Base-by-base conservation (phyloP, 1,140 invertebrate species). In the Drosophila biarmipes region DNA sequence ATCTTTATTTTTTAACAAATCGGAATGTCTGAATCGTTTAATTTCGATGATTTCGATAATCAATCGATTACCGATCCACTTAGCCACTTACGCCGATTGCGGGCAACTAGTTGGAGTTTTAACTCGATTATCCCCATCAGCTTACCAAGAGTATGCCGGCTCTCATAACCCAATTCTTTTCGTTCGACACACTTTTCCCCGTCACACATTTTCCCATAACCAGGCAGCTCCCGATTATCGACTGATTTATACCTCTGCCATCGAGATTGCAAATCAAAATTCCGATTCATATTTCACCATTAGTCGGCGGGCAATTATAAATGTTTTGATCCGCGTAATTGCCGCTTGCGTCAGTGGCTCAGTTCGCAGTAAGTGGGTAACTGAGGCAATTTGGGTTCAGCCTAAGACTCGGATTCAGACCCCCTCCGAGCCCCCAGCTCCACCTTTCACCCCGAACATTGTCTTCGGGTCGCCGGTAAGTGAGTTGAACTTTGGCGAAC, bases 401-500 rank as follows among this genome's bases (percentile, higher is more conserved):
- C 17, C 8, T 43, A 4, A 15, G 40, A 15, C 6, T 43, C 17
- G 15, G n/a, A 15, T 19, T 17, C 64, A 52, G 15, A 46, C 64
- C 17, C 10, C 49, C 17, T 14, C 49, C 66, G 17, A 21, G 17
- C 37, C 12, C 29, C 31, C 11, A 5, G 2, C 29, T 31, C 51
- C 53, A 15, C 49, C 49, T 10, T 14, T 46, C 29, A 11, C 40
- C 40, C 40, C 15, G 14, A 7, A 19, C 10, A 43, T 27, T 42
- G 10, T 46, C 27, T 29, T 14, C 14, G 37, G 58, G 35, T 78
- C 56, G 59, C n/a, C 51, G 71, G 64, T 75, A 64, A 84, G 71
- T 75, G 37, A 66, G 42, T 74, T 84, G 79, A 82, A 82, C 79
- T 82, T 84, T 82, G 34, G 24, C 68, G 31, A 24, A 11, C 27